phyloP scores from a whole-genome alignment of 2,888 invertebrate genomes.

The Drosophila atroscutellata region DNA sequence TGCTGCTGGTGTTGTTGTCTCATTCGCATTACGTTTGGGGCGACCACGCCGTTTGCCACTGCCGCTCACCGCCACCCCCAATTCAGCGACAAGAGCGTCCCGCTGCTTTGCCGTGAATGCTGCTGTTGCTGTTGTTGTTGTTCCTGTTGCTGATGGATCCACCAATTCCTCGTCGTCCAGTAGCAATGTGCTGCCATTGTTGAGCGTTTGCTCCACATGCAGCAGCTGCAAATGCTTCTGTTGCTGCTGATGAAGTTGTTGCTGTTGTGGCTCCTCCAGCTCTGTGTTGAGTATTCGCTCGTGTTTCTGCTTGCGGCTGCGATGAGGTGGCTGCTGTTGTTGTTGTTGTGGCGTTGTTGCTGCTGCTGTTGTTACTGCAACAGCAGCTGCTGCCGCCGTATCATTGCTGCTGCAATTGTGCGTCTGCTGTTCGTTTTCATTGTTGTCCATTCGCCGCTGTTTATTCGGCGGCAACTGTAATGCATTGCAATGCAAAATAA shows the following conservation, averaged over 20 bases:
- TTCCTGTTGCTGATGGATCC: slow-evolving; percentile 3
- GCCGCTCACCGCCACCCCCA: slow-evolving; percentile 14
- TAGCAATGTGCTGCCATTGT: slow-evolving; percentile 49
- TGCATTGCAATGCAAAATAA: neutral
- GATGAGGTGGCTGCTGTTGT: slow-evolving; percentile 44
- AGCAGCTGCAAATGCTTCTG: slow-evolving; percentile 11
- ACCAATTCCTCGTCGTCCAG: slow-evolving; percentile 17
- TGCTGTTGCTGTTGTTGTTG: slow-evolving; percentile 7
- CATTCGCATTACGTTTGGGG: slow-evolving; percentile 83
- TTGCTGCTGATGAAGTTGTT: slow-evolving; percentile 36
- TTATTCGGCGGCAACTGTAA: slow-evolving; percentile 67
- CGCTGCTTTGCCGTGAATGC: neutral
- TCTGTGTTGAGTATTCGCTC: slow-evolving; percentile 78
- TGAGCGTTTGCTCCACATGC: slow-evolving; percentile 28
- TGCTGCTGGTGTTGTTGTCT: slow-evolving; percentile 15
- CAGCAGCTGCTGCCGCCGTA: slow-evolving; percentile 27
- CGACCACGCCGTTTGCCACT: slow-evolving; percentile 84
- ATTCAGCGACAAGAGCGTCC: neutral
- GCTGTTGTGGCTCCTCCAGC: slow-evolving; percentile 68
- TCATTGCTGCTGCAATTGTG: slow-evolving; percentile 64
- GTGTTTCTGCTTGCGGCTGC: slow-evolving; percentile 82
- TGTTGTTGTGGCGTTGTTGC: slow-evolving; percentile 17
- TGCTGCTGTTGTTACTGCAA: slow-evolving; percentile 10
- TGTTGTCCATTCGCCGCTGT: slow-evolving; percentile 76
- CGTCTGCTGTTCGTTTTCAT: slow-evolving; percentile 64